phyloP scores from a whole-genome alignment of 2,888 invertebrate species.

The Phaedon cochleariae region DNA sequence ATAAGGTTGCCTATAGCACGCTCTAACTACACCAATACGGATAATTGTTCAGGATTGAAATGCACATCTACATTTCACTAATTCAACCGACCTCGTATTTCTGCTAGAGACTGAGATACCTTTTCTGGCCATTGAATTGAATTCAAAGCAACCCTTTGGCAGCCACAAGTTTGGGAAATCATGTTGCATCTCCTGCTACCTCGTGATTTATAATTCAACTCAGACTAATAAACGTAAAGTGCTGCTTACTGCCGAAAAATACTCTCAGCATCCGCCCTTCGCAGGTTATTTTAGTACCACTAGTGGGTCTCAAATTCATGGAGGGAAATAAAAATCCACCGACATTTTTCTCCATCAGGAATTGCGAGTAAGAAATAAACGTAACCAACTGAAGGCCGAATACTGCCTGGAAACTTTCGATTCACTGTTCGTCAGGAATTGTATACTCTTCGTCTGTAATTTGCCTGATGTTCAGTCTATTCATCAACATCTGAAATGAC shows the following conservation, averaged over 20 bases:
- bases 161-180: not conserved
- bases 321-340: not conserved
- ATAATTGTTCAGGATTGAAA: too few relatives aligned
- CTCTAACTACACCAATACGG: too few relatives aligned
- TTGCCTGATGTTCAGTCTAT: not conserved
- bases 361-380: not conserved
- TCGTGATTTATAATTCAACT: conserved; percentile 37
- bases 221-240: conserved; percentile 38
- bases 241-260: not conserved
- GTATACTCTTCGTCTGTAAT: not conserved
- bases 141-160: not conserved
- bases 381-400: not conserved
- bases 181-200: not conserved
- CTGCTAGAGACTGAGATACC: too few relatives aligned
- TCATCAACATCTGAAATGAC: not conserved
- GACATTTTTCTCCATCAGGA: not conserved
- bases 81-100: too few relatives aligned
- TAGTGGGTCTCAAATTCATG: not conserved
- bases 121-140: too few relatives aligned
- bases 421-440: not conserved
- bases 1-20: too few relatives aligned
- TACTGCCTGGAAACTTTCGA: not conserved
- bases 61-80: too few relatives aligned
- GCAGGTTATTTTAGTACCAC: not conserved
- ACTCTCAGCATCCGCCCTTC: not conserved